These are phyloP conservation scores for Tenrec ecaudatus DNA, from an alignment of 2,113 vertebrate genomes.

Conservation along the genomic window DNA sequence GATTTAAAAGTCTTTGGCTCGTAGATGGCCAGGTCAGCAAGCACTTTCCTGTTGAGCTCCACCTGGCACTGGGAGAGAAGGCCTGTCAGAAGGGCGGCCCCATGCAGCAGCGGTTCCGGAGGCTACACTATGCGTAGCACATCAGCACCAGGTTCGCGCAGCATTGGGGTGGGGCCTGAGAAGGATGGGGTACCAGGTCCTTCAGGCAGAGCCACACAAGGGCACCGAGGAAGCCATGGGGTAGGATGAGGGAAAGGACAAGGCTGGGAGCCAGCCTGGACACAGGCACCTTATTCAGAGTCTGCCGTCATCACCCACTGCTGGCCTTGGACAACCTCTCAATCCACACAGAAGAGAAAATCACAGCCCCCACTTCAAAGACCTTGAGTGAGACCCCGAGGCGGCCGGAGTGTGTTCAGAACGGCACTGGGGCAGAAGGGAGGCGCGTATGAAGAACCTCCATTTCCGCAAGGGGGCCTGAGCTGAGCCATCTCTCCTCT, in stretches of 20 bases:
- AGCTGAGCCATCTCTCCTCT: background rate
- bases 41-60: conserved; percentile 93
- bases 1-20: conserved; percentile 96
- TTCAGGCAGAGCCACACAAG: background rate
- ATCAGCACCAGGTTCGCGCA: background rate
- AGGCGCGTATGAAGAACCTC: background rate
- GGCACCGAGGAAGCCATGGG: background rate
- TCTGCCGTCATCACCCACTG: background rate
- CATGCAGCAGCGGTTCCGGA: background rate
- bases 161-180: background rate
- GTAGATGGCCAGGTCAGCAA: conserved; percentile 94
- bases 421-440: no score
- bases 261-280: background rate
- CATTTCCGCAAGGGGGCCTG: background rate
- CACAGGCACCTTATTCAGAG: background rate
- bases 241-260: background rate
- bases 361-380: background rate
- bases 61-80: conserved; percentile 90
- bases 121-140: background rate
- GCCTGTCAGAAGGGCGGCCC: background rate
- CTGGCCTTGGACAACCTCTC: background rate
- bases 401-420: no score
- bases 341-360: background rate
- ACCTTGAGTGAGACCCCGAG: background rate
- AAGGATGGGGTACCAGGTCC: background rate